A percentile compares a stretch with the other conserved stretches of the same genome.
These are phyloP conservation scores for Rhimphoctona megacephalus DNA, from an alignment of 2,888 invertebrate genomes.

Conservation along the genomic window DNA sequence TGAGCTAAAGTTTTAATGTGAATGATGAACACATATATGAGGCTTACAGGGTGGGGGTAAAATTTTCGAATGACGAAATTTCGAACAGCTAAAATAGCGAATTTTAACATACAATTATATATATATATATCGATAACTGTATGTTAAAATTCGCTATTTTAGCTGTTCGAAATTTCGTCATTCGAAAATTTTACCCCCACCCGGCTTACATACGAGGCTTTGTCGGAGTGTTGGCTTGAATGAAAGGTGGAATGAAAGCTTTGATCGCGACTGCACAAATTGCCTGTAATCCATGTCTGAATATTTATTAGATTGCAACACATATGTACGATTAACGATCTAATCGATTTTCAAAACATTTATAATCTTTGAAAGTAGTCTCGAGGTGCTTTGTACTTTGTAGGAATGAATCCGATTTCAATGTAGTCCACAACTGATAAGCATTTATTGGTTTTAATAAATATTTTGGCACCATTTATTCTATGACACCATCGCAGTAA, in stretches of 20 bases:
- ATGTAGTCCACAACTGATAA: background rate
- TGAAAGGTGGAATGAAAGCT: constrained; percentile 16
- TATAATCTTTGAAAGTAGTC: background rate
- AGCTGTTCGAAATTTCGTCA: no score
- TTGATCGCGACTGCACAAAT: constrained; percentile 34
- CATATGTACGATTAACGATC: constrained; percentile 14
- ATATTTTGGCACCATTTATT: background rate
- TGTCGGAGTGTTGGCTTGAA: background rate
- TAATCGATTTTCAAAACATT: constrained; percentile 6
- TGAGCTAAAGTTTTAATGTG: constrained; percentile 30
- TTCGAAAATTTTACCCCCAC: no score
- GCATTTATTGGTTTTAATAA: background rate
- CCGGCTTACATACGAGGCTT: no score
- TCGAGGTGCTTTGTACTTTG: background rate
- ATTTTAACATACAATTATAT: no score
- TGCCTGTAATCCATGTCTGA: background rate
- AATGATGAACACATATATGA: constrained; percentile 21
- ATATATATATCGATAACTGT: no score
- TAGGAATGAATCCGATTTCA: background rate
- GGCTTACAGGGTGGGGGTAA: no score
- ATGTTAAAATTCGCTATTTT: no score
- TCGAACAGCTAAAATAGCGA: no score
- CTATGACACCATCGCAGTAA: background rate
- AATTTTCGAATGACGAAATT: no score
- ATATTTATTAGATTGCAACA: background rate